A percentile compares a stretch with the other conserved stretches of the same genome.
Conservation (phyloP, 2,113 vertebrate species). For the Columba livia region DNA sequence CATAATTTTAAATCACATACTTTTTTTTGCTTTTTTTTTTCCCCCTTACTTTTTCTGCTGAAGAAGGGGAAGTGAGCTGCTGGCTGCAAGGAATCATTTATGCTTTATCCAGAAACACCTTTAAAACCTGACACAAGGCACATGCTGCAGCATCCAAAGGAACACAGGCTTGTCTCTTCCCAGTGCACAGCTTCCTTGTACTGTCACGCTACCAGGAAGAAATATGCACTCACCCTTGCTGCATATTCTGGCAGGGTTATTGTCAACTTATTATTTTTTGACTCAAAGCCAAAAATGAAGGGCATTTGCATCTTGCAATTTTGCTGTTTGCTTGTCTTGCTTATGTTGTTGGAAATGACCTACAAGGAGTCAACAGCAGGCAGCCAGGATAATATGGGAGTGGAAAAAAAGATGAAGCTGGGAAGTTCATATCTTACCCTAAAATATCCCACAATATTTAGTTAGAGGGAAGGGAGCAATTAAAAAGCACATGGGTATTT, state of each 20-base stretch:
- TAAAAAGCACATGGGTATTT: background rate
- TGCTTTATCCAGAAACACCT: conserved; percentile 12
- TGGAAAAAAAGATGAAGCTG: conserved; percentile 26
- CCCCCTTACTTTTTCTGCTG: background rate
- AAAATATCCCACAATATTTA: background rate
- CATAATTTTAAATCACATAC: background rate
- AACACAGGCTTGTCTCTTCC: background rate
- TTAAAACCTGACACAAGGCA: background rate
- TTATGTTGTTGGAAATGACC: conserved; percentile 56
- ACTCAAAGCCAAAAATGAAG: conserved; percentile 53
- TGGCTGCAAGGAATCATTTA: background rate
- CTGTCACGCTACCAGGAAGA: conserved; percentile 14
- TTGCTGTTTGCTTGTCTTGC: conserved; percentile 62
- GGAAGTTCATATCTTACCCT: conserved; percentile 5
- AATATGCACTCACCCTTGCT: conserved; percentile 59
- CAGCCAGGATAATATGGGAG: background rate
- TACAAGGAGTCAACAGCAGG: conserved; percentile 57
- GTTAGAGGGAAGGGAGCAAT: background rate
- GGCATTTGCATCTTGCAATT: conserved; percentile 70
- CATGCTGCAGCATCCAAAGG: background rate
- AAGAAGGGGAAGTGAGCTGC: background rate
- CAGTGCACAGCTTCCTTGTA: background rate
- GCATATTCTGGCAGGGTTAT: conserved; percentile 58
- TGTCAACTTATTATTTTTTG: conserved; percentile 65
- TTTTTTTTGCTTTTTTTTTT: background rate